Percentiles rank a stretch among this genome's conserved stretches.
These are phyloP conservation scores for Bos indicus DNA, from an alignment of 2,113 vertebrate genomes.

Conservation along the genomic window DNA sequence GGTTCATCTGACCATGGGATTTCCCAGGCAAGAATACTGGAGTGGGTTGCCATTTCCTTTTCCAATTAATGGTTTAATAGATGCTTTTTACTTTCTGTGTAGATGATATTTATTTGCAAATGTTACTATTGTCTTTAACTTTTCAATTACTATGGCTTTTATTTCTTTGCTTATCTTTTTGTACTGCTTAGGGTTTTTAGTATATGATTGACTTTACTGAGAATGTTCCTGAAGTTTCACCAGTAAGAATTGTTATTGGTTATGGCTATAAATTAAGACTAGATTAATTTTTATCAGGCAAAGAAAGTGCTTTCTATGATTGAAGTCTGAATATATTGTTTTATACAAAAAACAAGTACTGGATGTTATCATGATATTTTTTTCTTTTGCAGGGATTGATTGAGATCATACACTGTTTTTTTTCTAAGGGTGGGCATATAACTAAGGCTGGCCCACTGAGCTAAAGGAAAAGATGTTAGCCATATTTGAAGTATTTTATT, in stretches of 20 bases:
- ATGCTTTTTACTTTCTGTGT: neutral
- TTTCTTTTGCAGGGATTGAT: neutral
- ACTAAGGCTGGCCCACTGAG: neutral
- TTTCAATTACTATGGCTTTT: neutral
- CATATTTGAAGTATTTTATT: neutral
- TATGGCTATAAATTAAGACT: neutral
- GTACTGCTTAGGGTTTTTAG: neutral
- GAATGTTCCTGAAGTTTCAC: neutral
- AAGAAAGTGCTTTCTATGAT: neutral
- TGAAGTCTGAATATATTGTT: neutral
- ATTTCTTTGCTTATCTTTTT: neutral
- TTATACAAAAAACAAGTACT: neutral
- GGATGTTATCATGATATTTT: neutral
- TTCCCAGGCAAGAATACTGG: neutral
- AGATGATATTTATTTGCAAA: neutral
- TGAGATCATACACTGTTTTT: neutral
- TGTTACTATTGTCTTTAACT: neutral
- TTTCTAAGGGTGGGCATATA: neutral
- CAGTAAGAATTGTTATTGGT: neutral
- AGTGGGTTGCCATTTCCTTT: neutral
- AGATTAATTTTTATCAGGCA: neutral
- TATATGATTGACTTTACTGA: neutral
- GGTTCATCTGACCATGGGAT: neutral
- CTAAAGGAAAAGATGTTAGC: neutral
- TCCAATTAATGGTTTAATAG: neutral